Percentiles rank a stretch among this genome's conserved stretches.
phyloP scores from a whole-genome alignment of 2,888 invertebrate species.

The Pachycephus smyrnensis region DNA sequence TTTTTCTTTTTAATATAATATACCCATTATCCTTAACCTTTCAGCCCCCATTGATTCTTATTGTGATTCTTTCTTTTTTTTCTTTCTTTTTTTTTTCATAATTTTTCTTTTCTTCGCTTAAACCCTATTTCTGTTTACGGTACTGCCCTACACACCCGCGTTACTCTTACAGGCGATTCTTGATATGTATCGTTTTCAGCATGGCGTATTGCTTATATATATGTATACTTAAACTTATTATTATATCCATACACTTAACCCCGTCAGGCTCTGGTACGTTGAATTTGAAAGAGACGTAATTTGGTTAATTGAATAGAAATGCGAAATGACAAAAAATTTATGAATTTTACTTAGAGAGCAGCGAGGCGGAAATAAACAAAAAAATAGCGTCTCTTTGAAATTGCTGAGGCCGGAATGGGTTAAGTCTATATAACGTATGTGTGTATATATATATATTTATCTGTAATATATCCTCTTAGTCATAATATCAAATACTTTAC shows the following conservation, averaged over 20 bases:
- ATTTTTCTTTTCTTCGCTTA: background rate
- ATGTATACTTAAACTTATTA: conserved; percentile 12
- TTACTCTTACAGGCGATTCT: conserved; percentile 50
- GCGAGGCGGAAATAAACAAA: background rate
- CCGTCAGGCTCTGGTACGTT: background rate
- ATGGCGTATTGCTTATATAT: conserved; percentile 22
- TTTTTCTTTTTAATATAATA: too few relatives aligned
- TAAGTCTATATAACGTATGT: conserved; percentile 13
- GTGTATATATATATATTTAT: conserved; percentile 16
- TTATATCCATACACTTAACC: background rate
- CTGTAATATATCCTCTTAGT: conserved; percentile 25
- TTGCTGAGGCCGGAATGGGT: background rate
- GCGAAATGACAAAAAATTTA: background rate
- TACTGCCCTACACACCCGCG: conserved; percentile 9
- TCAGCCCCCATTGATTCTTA: background rate
- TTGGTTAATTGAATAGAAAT: background rate
- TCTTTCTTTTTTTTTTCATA: background rate
- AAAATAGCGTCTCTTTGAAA: background rate
- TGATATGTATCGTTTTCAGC: conserved; percentile 57
- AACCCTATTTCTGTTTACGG: background rate
- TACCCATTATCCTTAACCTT: background rate
- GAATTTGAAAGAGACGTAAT: background rate
- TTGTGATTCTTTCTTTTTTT: background rate
- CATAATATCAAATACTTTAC: conserved; percentile 45
- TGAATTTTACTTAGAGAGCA: background rate